Percentiles rank a stretch among this genome's conserved stretches.
These are phyloP conservation scores for Jordanella pulchra DNA, from an alignment of 2,797 vertebrate species.

Conservation along the genomic window DNA sequence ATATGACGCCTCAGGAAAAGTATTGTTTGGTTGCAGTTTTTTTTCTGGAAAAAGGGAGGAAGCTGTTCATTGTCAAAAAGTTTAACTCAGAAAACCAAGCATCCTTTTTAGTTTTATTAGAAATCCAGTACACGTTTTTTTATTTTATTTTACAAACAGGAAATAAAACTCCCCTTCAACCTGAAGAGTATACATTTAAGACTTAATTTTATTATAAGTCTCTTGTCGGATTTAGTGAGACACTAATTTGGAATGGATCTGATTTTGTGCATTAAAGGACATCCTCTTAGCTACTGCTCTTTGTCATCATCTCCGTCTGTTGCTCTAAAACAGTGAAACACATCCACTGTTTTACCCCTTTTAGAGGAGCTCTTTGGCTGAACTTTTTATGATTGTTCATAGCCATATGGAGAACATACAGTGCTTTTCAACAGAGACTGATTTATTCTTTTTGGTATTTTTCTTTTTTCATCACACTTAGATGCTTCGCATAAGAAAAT, in stretches of 20 bases:
- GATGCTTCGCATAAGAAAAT: too few relatives aligned
- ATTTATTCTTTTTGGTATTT: too few relatives aligned
- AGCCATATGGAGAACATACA: background rate
- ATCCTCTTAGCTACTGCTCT: slow-evolving; percentile 48
- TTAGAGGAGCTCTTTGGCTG: slow-evolving; percentile 3
- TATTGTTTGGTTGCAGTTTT: slow-evolving; percentile 50
- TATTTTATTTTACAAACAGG: slow-evolving; percentile 5
- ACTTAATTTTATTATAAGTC: slow-evolving; percentile 13
- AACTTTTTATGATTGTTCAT: slow-evolving; percentile 4
- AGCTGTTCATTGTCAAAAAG: slow-evolving; percentile 19
- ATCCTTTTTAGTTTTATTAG: slow-evolving; percentile 4
- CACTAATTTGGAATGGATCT: slow-evolving; percentile 42
- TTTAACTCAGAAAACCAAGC: slow-evolving; percentile 15
- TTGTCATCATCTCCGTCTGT: slow-evolving; percentile 57
- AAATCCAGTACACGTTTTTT: background rate
- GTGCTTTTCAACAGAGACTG: background rate
- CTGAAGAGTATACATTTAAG: slow-evolving; percentile 19
- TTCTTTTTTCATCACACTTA: too few relatives aligned
- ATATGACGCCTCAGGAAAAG: slow-evolving; percentile 66
- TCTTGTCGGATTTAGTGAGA: slow-evolving; percentile 36
- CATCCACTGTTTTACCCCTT: slow-evolving; percentile 28
- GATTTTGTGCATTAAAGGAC: slow-evolving; percentile 48
- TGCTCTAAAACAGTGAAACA: slow-evolving; percentile 34
- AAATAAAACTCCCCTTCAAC: background rate
- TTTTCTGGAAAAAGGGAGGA: slow-evolving; percentile 26